Evolutionary conservation across 2,113 vertebrate species (phyloP).

Genomic region (Xyliphius kryptos): DNA sequence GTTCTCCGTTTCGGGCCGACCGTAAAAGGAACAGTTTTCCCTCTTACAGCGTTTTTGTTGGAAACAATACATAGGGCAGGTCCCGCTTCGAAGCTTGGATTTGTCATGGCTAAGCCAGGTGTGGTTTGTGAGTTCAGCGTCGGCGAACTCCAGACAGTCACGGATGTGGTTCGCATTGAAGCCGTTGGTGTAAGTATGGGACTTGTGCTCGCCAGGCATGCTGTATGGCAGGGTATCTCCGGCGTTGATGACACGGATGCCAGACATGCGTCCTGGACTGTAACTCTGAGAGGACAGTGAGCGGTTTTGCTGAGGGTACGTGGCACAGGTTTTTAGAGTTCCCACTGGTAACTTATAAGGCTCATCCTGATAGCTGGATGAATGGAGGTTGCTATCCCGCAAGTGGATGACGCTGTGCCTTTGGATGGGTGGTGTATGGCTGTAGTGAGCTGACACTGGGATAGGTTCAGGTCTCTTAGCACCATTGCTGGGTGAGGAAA

Average conservation of each 20-base stretch:
- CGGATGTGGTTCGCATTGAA: constrained; percentile 75
- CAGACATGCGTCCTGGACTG: constrained; percentile 81
- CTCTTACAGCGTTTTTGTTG: constrained; percentile 91
- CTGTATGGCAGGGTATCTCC: constrained; percentile 64
- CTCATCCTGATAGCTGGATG: constrained; percentile 80
- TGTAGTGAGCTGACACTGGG: constrained; percentile 84
- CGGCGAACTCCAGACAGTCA: constrained; percentile 86
- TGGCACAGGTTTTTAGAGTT: constrained; percentile 89
- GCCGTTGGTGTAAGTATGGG: constrained; percentile 90
- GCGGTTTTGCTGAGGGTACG: constrained; percentile 95
- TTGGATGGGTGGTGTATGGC: constrained; percentile 86
- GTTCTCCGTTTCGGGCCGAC: constrained; percentile 91
- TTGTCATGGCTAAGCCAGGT: constrained; percentile 80
- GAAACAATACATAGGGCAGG: constrained; percentile 76
- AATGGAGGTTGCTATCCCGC: constrained; percentile 79
- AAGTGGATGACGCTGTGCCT: constrained; percentile 93
- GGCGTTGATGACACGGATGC: constrained; percentile 77
- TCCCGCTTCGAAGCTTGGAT: constrained; percentile 74
- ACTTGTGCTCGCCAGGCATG: constrained; percentile 84
- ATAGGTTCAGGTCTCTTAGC: constrained; percentile 72
- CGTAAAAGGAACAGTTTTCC: constrained; percentile 96
- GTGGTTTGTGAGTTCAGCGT: constrained; percentile 75
- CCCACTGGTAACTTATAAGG: constrained; percentile 79
- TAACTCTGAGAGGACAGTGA: constrained; percentile 94
- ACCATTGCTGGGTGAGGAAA: constrained; percentile 76